Percentiles rank a stretch among this genome's conserved stretches.
These are phyloP conservation scores for Plestiodon gilberti DNA, from an alignment of 2,113 vertebrate genomes.

Conservation along the genomic window DNA sequence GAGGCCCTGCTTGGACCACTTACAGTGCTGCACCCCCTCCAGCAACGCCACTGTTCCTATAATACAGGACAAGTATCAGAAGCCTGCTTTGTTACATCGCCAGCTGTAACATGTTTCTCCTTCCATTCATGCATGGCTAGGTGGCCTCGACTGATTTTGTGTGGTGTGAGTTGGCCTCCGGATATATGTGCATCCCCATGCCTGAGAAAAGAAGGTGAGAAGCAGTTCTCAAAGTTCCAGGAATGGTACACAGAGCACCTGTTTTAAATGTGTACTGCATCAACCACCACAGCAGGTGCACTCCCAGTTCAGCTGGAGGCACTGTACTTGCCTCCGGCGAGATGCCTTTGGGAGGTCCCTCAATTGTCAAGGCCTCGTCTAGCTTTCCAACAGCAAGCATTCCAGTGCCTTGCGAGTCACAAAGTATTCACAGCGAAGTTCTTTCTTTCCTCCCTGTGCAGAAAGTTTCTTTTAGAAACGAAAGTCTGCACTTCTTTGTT, in stretches of 20 bases:
- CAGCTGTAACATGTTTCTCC: background rate
- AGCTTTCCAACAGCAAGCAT: background rate
- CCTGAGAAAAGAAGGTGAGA: background rate
- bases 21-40: too few relatives aligned
- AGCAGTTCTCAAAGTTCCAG: background rate
- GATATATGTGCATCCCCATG: background rate
- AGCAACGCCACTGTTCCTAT: background rate
- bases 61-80: background rate
- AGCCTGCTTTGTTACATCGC: background rate
- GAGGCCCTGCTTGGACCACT: too few relatives aligned
- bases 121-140: background rate
- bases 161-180: background rate
- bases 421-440: background rate
- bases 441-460: background rate
- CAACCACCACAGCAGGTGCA: background rate
- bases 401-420: background rate
- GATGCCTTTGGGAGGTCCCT: background rate
- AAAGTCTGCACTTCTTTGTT: constrained; percentile 14
- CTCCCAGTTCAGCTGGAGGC: background rate
- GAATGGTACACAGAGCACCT: background rate
- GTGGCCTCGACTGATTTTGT: background rate
- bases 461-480: constrained; percentile 16
- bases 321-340: constrained; percentile 4
- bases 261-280: background rate
- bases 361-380: constrained; percentile 5